Percentiles rank a stretch among this genome's conserved stretches.
These are phyloP conservation scores for Polypedilum pembai DNA, from an alignment of 1,140 invertebrate genomes.

Conservation along the genomic window DNA sequence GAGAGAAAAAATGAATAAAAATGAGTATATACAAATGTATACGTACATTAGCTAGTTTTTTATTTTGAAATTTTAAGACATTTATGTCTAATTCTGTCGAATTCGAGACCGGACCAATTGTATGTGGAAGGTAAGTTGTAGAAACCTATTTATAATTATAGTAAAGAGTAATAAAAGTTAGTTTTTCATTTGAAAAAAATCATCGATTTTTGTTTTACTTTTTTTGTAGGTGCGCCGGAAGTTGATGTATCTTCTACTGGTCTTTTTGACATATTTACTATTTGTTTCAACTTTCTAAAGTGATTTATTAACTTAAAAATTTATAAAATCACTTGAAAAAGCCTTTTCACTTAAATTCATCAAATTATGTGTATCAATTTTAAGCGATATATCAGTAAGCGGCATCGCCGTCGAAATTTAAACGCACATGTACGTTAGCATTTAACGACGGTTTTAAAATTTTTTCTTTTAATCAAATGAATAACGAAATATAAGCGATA, in stretches of 20 bases:
- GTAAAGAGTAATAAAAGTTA: slow-evolving; percentile 51
- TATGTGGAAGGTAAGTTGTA: slow-evolving; percentile 78
- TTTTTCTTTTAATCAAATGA: no score
- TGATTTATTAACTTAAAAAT: no score
- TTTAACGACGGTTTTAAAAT: no score
- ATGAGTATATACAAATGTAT: not conserved
- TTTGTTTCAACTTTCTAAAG: no score
- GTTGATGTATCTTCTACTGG: slow-evolving; percentile 52
- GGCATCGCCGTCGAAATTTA: no score
- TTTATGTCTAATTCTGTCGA: slow-evolving; percentile 97
- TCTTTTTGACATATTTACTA: slow-evolving; percentile 59
- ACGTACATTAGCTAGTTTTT: slow-evolving; percentile 82
- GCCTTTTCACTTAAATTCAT: no score
- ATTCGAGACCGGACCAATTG: slow-evolving; percentile 86
- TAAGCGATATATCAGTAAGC: no score
- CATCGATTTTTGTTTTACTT: slow-evolving; percentile 13
- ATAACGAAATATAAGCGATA: no score
- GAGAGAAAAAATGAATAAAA: not conserved
- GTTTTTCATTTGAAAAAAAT: not conserved
- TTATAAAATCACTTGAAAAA: no score
- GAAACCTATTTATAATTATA: slow-evolving; percentile 68
- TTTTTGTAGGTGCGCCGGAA: slow-evolving; percentile 41
- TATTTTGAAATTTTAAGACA: slow-evolving; percentile 93
- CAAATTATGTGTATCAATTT: no score
- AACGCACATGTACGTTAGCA: no score